Evolutionary conservation across 1,140 invertebrate genomes (phyloP), one percentile per base, ranked within the genome.

Genomic region (Homarus americanus): DNA sequence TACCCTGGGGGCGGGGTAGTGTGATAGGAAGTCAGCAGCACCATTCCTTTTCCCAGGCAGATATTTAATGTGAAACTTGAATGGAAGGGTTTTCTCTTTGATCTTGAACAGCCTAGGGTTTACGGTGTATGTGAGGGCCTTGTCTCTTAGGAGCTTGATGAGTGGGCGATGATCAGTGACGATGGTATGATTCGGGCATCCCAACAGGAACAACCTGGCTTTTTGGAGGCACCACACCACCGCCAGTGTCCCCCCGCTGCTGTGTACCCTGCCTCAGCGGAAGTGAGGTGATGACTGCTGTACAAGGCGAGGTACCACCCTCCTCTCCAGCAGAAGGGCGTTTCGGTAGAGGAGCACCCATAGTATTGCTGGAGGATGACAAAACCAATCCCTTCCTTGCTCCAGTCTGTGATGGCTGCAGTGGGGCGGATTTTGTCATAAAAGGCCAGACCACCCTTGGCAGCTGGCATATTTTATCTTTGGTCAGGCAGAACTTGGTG

Each of bases 291-390:
- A 34, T 80, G 76, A 28, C 87, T 89, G 44, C 87, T 80, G 38
- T 80, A 89, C 28, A 89, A 38, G 4, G 87, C 87, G 1, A 89
- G 79, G 36, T 80, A 34, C 87, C 87, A 89, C 49, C 73, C 82
- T 17, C 82, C 40, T 28, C 38, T 79, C 10, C 76, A 36, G 40
- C 76, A 38, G 76, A 40, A 36, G 34, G 76, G 38, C 15, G 32
- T 15, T 24, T 36, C 76, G 38, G 38, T 36, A 41, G 76, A 79
- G 40, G 38, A 36, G n/a, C n/a, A n/a, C n/a, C n/a, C n/a, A n/a
- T n/a, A n/a, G n/a, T n/a, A n/a, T n/a, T n/a, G n/a, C n/a, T n/a
- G n/a, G n/a, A n/a, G n/a, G n/a, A n/a, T n/a, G n/a, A n/a, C n/a
- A n/a, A n/a, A n/a, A n/a, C n/a, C 38, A 28, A 36, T 38, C 41